Conservation (phyloP, 2,113 vertebrate genomes). For the Mugil cephalus region DNA sequence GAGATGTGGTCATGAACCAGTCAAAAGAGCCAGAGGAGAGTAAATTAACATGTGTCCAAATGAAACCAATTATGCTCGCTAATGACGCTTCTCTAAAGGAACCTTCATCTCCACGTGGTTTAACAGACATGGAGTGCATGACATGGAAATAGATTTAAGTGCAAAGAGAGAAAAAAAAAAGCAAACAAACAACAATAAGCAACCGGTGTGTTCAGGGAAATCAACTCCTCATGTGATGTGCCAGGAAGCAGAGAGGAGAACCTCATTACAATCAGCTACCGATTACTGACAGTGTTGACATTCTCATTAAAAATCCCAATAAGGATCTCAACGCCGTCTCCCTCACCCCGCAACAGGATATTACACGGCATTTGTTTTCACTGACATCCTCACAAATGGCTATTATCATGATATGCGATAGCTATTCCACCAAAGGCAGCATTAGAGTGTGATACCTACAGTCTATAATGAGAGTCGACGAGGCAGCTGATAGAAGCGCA, state of each 20-base stretch:
- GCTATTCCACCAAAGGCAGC: conserved; percentile 26
- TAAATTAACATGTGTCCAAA: conserved; percentile 27
- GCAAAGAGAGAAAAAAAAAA: not conserved
- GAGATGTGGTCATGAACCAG: conserved; percentile 1
- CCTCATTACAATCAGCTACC: conserved; percentile 40
- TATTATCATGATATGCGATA: conserved; percentile 35
- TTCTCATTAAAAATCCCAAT: conserved; percentile 60
- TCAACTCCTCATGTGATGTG: not conserved
- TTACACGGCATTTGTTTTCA: conserved; percentile 41
- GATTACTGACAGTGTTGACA: conserved; percentile 52
- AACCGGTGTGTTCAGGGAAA: not conserved
- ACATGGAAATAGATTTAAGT: conserved; percentile 1
- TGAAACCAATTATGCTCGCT: conserved; percentile 9
- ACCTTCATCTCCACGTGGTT: not conserved
- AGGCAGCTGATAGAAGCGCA: conserved; percentile 19
- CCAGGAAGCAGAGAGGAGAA: conserved; percentile 9
- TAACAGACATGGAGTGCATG: not conserved
- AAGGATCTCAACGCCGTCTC: conserved; percentile 24
- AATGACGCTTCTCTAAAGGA: conserved; percentile 22
- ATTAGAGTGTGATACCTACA: conserved; percentile 17
- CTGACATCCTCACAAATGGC: conserved; percentile 39
- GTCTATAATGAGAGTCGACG: conserved; percentile 28
- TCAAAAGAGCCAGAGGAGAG: not conserved
- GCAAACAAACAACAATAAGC: not conserved
- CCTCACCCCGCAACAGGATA: conserved; percentile 8